phyloP scores from a whole-genome alignment of 2,113 vertebrate genomes.

The Gymnarchus niloticus region DNA sequence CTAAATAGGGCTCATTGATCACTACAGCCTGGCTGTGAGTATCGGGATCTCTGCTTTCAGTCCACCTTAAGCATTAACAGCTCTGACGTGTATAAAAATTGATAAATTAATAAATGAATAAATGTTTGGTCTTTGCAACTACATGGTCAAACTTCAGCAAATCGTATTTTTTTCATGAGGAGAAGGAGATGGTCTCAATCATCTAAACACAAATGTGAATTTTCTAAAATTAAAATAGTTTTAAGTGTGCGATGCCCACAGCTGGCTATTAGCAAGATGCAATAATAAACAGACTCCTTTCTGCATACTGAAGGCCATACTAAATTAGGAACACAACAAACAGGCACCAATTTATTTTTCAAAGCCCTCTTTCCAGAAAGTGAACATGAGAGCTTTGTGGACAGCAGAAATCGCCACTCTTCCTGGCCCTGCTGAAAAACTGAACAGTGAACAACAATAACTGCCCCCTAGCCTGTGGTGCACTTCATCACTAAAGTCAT shows the following conservation, averaged over 20 bases:
- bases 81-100: constrained; percentile 56
- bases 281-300: not conserved
- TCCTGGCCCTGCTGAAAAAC: not conserved
- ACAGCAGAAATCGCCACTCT: not conserved
- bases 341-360: not conserved
- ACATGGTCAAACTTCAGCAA: not conserved
- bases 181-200: not conserved
- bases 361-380: not conserved
- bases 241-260: not conserved
- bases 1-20: not conserved
- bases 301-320: not conserved
- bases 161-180: not conserved
- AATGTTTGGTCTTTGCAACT: constrained; percentile 48
- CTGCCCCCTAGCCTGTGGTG: not conserved
- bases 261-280: not conserved
- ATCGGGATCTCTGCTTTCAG: constrained; percentile 47
- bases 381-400: not conserved
- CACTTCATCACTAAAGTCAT: not conserved
- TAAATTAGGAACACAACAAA: not conserved
- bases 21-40: not conserved
- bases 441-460: not conserved
- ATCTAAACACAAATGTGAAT: too few species aligned
- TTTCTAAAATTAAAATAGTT: too few species aligned
- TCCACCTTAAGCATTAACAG: constrained; percentile 64
- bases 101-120: constrained; percentile 51